These are phyloP conservation scores for Hydrocynus forskahlii DNA, from an alignment of 2,797 vertebrate species.

Conservation along the genomic window DNA sequence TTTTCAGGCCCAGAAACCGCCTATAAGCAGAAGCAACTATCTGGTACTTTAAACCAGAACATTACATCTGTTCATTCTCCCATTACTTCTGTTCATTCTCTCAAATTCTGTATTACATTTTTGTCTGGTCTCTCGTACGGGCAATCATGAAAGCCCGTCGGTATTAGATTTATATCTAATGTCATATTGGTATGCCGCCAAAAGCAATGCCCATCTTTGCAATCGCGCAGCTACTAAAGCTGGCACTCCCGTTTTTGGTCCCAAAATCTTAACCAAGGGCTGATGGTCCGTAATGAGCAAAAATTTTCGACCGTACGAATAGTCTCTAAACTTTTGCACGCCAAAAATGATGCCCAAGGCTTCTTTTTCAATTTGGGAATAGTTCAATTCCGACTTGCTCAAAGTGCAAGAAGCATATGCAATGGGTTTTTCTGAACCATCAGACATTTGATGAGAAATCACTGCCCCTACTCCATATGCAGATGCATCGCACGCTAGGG, in stretches of 20 bases:
- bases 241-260: slow-evolving; percentile 26
- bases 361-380: slow-evolving; percentile 33
- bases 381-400: slow-evolving; percentile 33
- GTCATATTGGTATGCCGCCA: slow-evolving; percentile 11
- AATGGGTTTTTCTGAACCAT: slow-evolving; percentile 28
- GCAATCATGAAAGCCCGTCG: too few species aligned
- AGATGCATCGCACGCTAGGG: slow-evolving; percentile 25
- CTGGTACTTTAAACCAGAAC: too few species aligned
- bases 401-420: slow-evolving; percentile 28
- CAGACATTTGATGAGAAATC: background rate
- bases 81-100: too few species aligned
- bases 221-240: slow-evolving; percentile 36
- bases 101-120: too few species aligned
- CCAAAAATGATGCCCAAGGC: slow-evolving; percentile 22
- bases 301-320: slow-evolving; percentile 21
- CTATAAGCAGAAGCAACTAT: too few species aligned
- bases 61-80: too few species aligned
- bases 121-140: too few species aligned
- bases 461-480: slow-evolving; percentile 23
- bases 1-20: too few species aligned
- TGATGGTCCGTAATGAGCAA: slow-evolving; percentile 42
- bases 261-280: slow-evolving; percentile 45
- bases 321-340: slow-evolving; percentile 26
- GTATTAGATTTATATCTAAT: background rate
- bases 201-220: slow-evolving; percentile 41